Evolutionary conservation across 2,797 vertebrate species (phyloP).

Genomic region (Emydoidea blandingii): DNA sequence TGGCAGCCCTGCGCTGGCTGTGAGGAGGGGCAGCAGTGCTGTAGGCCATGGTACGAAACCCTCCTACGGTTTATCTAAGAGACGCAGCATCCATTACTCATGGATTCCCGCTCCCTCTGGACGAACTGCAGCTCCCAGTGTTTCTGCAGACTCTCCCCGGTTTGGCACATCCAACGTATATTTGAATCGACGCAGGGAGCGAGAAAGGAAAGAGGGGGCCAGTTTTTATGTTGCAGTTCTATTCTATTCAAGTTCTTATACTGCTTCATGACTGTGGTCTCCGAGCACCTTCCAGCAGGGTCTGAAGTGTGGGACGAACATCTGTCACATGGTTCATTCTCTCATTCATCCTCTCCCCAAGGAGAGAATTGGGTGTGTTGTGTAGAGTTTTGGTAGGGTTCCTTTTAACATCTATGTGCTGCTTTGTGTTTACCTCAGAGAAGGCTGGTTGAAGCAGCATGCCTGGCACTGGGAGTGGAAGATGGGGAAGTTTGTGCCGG

Average conservation of each 20-base stretch:
- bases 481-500: not conserved
- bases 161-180: not conserved
- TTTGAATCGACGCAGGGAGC: not conserved
- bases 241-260: not conserved
- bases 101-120: not conserved
- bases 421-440: not conserved
- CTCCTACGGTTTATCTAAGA: not conserved
- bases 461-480: not conserved
- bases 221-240: too few species aligned
- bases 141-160: not conserved
- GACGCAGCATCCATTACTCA: not conserved
- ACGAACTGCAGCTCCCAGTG: not conserved
- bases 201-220: not conserved
- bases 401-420: not conserved
- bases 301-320: not conserved
- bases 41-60: not conserved
- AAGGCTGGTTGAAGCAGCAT: not conserved
- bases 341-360: not conserved
- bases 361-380: too few species aligned
- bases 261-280: not conserved
- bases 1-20: not conserved
- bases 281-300: not conserved
- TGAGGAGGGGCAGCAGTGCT: too few species aligned
- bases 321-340: not conserved
- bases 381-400: not conserved